phyloP scores from a whole-genome alignment of 1,140 invertebrate genomes.

The Saccostrea glomerata region DNA sequence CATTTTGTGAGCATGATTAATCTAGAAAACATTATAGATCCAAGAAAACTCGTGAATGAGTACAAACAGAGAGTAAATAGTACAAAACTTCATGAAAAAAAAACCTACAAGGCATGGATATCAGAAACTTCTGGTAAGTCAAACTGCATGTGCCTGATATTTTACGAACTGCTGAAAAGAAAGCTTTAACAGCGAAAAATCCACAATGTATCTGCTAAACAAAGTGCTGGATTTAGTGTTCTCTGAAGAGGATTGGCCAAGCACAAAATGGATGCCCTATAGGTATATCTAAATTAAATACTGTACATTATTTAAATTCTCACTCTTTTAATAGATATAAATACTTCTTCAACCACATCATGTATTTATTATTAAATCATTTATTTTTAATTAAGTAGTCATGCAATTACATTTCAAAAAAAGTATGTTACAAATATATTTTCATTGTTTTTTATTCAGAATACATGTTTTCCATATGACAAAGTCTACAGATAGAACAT shows the following conservation, averaged over 20 bases:
- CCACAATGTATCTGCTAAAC: conserved; percentile 8
- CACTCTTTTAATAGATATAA: background rate
- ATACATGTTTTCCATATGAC: background rate
- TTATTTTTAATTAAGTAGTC: background rate
- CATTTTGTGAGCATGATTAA: conserved; percentile 44
- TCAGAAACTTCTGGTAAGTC: conserved; percentile 49
- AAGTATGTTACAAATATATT: too few species aligned
- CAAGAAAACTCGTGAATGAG: conserved; percentile 27
- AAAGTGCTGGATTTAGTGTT: conserved; percentile 36
- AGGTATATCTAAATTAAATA: background rate
- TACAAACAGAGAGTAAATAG: conserved; percentile 40
- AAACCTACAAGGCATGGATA: conserved; percentile 44
- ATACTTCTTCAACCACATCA: too few species aligned
- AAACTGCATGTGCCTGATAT: too few species aligned
- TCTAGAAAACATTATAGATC: conserved; percentile 14
- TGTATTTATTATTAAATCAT: background rate
- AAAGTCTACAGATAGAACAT: conserved; percentile 4
- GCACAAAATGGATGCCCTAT: background rate
- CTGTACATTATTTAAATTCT: background rate
- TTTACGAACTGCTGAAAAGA: conserved; percentile 27
- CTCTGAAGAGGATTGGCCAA: background rate
- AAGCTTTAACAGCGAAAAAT: conserved; percentile 25
- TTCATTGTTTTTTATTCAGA: background rate
- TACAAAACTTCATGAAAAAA: conserved; percentile 32
- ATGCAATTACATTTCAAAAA: background rate